Conservation (phyloP, 2,888 invertebrate genomes). For the Trachelus troglodyta region DNA sequence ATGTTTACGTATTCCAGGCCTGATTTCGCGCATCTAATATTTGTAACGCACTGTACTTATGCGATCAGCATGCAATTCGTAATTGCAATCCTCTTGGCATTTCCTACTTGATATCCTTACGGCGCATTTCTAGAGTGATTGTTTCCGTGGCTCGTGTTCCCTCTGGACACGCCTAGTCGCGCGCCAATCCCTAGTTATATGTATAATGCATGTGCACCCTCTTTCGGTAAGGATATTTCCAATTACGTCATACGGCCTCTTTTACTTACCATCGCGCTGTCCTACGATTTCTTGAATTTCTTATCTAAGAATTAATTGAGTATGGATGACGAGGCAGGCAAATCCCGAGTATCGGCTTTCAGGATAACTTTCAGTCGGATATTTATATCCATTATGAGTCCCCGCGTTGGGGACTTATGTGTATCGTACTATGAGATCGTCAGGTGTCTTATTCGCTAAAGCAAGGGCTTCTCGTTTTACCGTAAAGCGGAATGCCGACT, state of each 20-base stretch:
- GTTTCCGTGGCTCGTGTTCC: neutral
- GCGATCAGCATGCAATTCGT: neutral
- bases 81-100: neutral
- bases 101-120: neutral
- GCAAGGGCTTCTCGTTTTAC: neutral
- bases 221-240: neutral
- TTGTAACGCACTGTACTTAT: neutral
- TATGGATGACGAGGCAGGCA: neutral
- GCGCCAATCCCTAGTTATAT: conserved; percentile 29
- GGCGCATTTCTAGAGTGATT: neutral
- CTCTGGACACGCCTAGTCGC: conserved; percentile 52
- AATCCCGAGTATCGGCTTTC: neutral
- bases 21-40: neutral
- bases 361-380: neutral
- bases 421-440: neutral
- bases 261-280: neutral
- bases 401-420: neutral
- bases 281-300: neutral
- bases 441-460: neutral
- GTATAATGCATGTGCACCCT: conserved; percentile 19
- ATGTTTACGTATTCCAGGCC: too few relatives aligned
- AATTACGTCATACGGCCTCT: neutral
- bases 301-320: neutral
- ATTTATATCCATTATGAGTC: neutral
- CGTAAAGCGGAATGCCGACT: neutral